These are phyloP conservation scores for Rhamnusium bicolor DNA, from an alignment of 2,888 invertebrate species.

Conservation along the genomic window DNA sequence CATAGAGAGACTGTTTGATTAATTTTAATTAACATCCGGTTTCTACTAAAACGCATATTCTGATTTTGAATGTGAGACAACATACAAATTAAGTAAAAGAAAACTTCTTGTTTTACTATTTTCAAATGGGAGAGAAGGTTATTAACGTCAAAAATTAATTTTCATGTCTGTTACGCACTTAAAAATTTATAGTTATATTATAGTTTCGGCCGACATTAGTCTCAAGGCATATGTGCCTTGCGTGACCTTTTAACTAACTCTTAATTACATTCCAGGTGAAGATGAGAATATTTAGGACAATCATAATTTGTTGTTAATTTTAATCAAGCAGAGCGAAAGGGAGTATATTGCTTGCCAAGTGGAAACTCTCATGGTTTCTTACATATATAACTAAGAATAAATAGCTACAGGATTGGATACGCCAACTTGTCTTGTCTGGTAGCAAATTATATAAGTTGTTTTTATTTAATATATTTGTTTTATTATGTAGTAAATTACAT, in stretches of 20 bases:
- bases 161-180: not conserved
- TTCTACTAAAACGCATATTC: too few species aligned
- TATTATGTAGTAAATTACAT: too few species aligned
- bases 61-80: too few species aligned
- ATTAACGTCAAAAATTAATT: not conserved
- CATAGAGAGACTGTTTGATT: too few species aligned
- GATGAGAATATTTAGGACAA: conserved; percentile 27
- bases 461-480: too few species aligned
- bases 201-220: conserved; percentile 22
- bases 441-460: too few species aligned
- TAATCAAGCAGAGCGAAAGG: conserved; percentile 41
- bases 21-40: too few species aligned
- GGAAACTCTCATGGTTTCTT: conserved; percentile 11
- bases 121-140: too few species aligned
- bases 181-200: conserved; percentile 1
- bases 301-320: conserved; percentile 47
- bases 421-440: not conserved
- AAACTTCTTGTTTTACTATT: too few species aligned
- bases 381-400: not conserved
- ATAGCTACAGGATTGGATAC: not conserved
- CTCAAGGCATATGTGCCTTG: not conserved
- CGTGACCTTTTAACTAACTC: not conserved
- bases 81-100: too few species aligned
- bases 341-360: conserved; percentile 29
- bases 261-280: conserved; percentile 13